These are phyloP conservation scores for Euwallacea fornicatus DNA, from an alignment of 1,140 invertebrate species.

Conservation along the genomic window DNA sequence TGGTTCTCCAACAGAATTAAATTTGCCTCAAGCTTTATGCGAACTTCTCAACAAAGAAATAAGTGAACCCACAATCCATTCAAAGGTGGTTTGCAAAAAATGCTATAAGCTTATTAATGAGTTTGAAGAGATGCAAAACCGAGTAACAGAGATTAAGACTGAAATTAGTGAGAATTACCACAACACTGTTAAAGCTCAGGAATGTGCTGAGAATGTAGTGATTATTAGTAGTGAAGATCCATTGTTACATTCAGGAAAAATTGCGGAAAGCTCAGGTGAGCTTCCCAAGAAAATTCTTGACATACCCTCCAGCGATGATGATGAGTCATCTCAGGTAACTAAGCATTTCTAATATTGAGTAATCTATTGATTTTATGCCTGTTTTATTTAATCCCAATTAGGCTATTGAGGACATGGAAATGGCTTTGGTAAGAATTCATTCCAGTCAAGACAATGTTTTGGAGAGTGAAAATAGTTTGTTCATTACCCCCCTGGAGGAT, in stretches of 20 bases:
- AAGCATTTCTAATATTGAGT: background rate
- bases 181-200: slow-evolving; percentile 39
- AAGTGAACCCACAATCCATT: slow-evolving; percentile 57
- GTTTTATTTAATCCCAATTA: background rate
- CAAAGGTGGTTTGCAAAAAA: slow-evolving; percentile 64
- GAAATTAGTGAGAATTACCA: slow-evolving; percentile 48
- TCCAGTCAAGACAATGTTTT: slow-evolving; percentile 20
- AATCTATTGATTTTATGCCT: background rate
- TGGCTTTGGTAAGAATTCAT: slow-evolving; percentile 50
- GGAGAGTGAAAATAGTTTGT: background rate
- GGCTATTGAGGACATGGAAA: slow-evolving; percentile 47
- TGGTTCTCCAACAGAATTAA: slow-evolving; percentile 8
- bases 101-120: slow-evolving; percentile 65
- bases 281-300: slow-evolving; percentile 48
- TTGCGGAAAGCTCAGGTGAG: slow-evolving; percentile 4
- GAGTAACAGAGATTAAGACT: slow-evolving; percentile 43
- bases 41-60: slow-evolving; percentile 57
- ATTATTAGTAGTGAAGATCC: slow-evolving; percentile 8
- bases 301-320: slow-evolving; percentile 52
- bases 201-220: slow-evolving; percentile 38
- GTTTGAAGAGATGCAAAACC: slow-evolving; percentile 61
- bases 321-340: slow-evolving; percentile 27
- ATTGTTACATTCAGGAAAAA: background rate
- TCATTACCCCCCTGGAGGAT: background rate
- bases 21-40: slow-evolving; percentile 56